Base-by-base conservation (phyloP, 2,113 vertebrate genomes). In the Marcusenius ussheri region DNA sequence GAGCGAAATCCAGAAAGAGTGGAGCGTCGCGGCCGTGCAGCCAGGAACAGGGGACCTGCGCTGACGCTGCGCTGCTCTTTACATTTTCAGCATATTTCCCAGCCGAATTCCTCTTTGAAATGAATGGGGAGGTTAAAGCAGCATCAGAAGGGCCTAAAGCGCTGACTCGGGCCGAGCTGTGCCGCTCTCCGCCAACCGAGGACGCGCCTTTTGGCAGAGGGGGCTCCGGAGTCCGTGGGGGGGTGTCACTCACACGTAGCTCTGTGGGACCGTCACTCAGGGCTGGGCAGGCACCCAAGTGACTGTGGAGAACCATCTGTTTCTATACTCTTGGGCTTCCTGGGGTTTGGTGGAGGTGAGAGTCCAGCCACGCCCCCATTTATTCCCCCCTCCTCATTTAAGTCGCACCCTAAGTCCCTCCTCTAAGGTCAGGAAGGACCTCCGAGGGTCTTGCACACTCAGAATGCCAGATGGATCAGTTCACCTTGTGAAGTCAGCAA, bases 271-370 rank as follows among this genome's bases (percentile, higher is more conserved):
- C 58, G 39, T 88, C 51, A 66, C 56, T 66, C 87, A 58, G 35
- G 31, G 19, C 87, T 66, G 95, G 94, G 95, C 94, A 95, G 90
- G 92, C 94, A 88, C 87, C 87, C 51, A 88, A 62, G 95, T 96
- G 95, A 96, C 92, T 92, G 91, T 94, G 92, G 95, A 93, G 94
- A 93, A 95, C 95, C 96, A 96, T 96, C 95, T 96, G 96, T 93
- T 91, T 66, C 58, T 39, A 70, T 89, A 45, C 90, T 70, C 66
- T 66, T 66, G 89, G 91, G 92, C 94, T 56, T 93, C 87, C 92
- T 89, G 90, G 89, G 83, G 90, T 86, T 66, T 93, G 93, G 90
- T 88, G 91, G 92, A 27, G 74, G 87, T 91, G 90, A 90, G 66
- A 88, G 87, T 90, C 88, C 13, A 87, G 66, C 21, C 13, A 70